Conservation (phyloP, 2,888 invertebrate genomes). For the Drosophila suboccidentalis region DNA sequence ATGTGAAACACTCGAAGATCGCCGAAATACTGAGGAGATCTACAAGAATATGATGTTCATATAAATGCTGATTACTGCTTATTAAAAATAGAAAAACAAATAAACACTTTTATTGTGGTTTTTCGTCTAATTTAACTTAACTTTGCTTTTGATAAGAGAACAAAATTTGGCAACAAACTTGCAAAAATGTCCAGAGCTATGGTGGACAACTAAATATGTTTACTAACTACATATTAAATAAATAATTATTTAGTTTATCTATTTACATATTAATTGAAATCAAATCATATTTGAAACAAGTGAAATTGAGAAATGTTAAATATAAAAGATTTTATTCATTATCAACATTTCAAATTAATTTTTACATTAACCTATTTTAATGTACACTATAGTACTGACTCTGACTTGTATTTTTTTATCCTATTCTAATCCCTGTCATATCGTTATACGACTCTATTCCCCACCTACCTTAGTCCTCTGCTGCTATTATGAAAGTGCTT, state of each 20-base stretch:
- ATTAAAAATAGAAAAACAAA: not conserved
- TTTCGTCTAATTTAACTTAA: not conserved
- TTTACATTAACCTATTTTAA: not conserved
- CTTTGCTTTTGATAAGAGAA: not conserved
- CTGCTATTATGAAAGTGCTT: not conserved
- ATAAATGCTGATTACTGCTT: not conserved
- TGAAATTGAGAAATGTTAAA: too few species aligned
- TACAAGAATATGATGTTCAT: not conserved
- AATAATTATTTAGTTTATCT: too few species aligned
- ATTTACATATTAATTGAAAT: too few species aligned
- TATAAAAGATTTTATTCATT: too few species aligned
- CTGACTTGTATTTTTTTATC: not conserved
- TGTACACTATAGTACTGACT: not conserved
- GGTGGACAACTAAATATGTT: not conserved
- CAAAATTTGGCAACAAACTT: too few species aligned
- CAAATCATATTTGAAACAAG: too few species aligned
- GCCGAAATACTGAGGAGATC: not conserved
- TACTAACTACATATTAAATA: not conserved
- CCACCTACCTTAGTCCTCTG: not conserved
- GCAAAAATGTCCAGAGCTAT: not conserved
- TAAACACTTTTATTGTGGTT: not conserved
- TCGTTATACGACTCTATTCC: not conserved
- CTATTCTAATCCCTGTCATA: not conserved
- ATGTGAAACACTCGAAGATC: not conserved
- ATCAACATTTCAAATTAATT: too few species aligned